A percentile compares a stretch with the other conserved stretches of the same genome.
phyloP scores from a whole-genome alignment of 2,888 invertebrate species.

The Troilus luridus region DNA sequence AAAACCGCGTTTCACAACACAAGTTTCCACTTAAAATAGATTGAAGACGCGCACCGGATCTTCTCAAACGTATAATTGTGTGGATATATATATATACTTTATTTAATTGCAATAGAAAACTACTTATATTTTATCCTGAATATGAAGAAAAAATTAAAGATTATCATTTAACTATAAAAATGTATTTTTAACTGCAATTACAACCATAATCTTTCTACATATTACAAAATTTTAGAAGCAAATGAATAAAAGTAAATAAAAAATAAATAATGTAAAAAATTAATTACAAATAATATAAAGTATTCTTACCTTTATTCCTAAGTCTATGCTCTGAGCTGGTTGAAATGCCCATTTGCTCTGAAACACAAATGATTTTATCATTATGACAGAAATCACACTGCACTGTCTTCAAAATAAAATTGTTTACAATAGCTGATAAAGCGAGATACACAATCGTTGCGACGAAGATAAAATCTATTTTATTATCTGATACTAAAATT shows the following conservation, averaged over 20 bases:
- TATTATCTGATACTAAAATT: background rate
- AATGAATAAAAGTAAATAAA: background rate
- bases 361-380: constrained; percentile 34
- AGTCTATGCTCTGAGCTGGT: constrained; percentile 52
- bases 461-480: background rate
- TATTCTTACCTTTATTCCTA: constrained; percentile 51
- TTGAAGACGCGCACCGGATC: constrained; percentile 1
- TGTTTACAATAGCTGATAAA: constrained; percentile 29
- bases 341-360: constrained; percentile 55
- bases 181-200: too few relatives aligned
- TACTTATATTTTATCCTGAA: too few relatives aligned
- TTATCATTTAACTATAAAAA: too few relatives aligned
- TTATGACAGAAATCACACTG: background rate
- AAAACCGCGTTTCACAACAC: constrained; percentile 9
- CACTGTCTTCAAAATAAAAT: background rate
- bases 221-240: too few relatives aligned
- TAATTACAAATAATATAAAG: too few relatives aligned
- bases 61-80: background rate
- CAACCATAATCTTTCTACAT: too few relatives aligned
- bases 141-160: too few relatives aligned
- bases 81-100: too few relatives aligned
- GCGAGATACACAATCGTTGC: background rate
- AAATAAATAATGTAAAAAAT: background rate
- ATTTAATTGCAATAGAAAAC: too few relatives aligned
- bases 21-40: background rate